Evolutionary conservation across 1,140 invertebrate species (phyloP).

Genomic region (Nasonia vitripennis): DNA sequence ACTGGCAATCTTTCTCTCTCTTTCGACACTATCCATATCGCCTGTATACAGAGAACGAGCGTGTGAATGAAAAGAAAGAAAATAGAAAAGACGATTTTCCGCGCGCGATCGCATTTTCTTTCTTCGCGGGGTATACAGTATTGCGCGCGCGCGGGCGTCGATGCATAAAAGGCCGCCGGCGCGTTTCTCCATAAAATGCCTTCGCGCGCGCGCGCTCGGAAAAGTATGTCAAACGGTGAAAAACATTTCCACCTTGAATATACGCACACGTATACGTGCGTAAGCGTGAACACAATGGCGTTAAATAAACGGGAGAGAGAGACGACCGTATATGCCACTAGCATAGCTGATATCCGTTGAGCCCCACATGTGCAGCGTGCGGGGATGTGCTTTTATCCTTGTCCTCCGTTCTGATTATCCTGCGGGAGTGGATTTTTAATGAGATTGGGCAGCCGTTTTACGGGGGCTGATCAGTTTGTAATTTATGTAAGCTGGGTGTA

Average conservation of each 20-base stretch:
- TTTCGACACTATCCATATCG: too few species aligned
- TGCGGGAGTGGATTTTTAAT: too few species aligned
- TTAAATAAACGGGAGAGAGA: conserved; percentile 38
- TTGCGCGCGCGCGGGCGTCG: neutral
- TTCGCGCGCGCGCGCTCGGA: neutral
- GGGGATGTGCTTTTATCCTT: too few species aligned
- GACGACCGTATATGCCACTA: neutral
- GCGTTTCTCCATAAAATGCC: conserved; percentile 20
- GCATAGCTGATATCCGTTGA: neutral
- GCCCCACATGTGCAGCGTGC: too few species aligned
- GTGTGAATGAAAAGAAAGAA: neutral
- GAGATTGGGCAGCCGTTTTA: too few species aligned
- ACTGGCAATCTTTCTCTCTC: too few species aligned
- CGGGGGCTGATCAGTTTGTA: too few species aligned
- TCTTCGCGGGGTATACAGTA: neutral
- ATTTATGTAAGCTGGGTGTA: too few species aligned
- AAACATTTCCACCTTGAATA: conserved; percentile 57
- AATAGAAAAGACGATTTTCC: conserved; percentile 34
- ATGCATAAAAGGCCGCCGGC: conserved; percentile 25
- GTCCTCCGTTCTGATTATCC: too few species aligned
- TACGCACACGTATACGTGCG: neutral
- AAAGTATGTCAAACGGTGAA: conserved; percentile 56
- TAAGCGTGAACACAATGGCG: conserved; percentile 45
- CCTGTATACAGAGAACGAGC: too few species aligned
- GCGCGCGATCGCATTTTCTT: conserved; percentile 5